Percentiles rank a stretch among this genome's conserved stretches.
phyloP scores from a whole-genome alignment of 2,888 invertebrate genomes.

The Idaea biselata region DNA sequence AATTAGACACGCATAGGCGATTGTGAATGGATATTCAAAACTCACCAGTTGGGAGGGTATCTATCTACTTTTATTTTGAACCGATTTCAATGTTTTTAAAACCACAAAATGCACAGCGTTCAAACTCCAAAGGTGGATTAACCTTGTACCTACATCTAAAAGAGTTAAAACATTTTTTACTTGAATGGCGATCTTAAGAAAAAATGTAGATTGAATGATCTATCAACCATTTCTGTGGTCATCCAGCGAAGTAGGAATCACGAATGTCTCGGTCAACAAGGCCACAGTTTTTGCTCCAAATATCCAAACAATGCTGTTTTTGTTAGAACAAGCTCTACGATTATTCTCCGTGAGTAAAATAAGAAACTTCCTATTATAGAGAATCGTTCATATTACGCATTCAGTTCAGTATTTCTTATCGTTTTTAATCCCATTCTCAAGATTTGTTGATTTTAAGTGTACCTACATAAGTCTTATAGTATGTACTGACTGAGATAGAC shows the following conservation, averaged over 20 bases:
- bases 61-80: not conserved
- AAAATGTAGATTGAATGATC: not conserved
- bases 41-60: not conserved
- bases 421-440: not conserved
- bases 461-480: not conserved
- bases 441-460: not conserved
- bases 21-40: not conserved
- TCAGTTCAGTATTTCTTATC: not conserved
- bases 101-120: not conserved
- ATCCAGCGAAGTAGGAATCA: not conserved
- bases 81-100: not conserved
- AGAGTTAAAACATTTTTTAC: not conserved
- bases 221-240: not conserved
- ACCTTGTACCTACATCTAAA: not conserved
- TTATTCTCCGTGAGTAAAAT: not conserved
- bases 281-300: not conserved
- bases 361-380: not conserved
- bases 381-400: not conserved
- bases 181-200: not conserved
- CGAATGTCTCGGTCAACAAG: slow-evolving; percentile 1
- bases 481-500: not conserved
- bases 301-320: not conserved
- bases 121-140: not conserved
- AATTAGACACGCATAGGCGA: not conserved
- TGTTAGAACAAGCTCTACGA: not conserved